Evolutionary conservation across 2,797 vertebrate genomes (phyloP), one percentile per base, ranked within the genome.

Genomic region (Nothura maculosa): DNA sequence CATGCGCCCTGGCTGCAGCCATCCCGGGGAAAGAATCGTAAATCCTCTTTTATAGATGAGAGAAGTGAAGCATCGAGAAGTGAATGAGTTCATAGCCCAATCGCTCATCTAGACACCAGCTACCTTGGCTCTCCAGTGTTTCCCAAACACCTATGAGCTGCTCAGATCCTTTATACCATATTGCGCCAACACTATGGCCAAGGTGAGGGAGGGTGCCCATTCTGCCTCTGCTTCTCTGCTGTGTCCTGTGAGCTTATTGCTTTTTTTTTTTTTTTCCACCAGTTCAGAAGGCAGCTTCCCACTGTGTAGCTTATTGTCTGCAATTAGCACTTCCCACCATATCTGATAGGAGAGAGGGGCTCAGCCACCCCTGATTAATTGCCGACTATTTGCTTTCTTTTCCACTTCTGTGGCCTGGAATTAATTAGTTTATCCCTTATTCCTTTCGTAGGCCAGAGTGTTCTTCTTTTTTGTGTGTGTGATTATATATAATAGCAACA

Each of bases 361-460:
- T 96, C 92, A 87, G 89, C 89, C 84, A 60, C 85, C 92, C 95
- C 93, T 94, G 95, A 96, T 96, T 96, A 97, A 96, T 96, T 96
- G 96, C 81, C 10, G 1, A 96, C 81, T 94, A 91, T 96, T 96
- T 97, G 91, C 93, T 96, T 97, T 96, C 91, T 93, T 96, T 97
- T 95, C 79, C 89, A 96, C 91, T 97, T 96, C 94, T 96, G 78
- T 96, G 93, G 94, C 94, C 94, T 95, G 85, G 89, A 96, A 96
- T 96, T 97, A 97, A 97, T 97, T 97, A 97, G 92, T 96, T 96
- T 97, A 96, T 94, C 74, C 93, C 89, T 88, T 90, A 95, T 85
- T 93, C 81, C 80, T 96, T 96, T 94, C 96, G 86, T 94, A 87
- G 95, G 66, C 87, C 93, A 92, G 61, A 94, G 76, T 3, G 0